Conservation (phyloP, 2,113 vertebrate species). For the Cavia aperea region DNA sequence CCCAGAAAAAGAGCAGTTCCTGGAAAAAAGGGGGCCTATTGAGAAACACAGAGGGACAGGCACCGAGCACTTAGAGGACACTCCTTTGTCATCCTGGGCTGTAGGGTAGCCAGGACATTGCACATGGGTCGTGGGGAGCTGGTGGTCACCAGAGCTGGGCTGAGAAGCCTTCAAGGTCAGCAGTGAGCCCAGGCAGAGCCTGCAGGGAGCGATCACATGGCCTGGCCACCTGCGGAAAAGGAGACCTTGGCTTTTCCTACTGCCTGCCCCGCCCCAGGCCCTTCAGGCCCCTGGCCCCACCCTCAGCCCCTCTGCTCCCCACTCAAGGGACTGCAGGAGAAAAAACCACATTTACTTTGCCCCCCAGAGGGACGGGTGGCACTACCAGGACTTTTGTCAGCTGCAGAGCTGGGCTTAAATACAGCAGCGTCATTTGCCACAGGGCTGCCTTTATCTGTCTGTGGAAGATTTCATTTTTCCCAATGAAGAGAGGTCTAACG, state of each 20-base stretch:
- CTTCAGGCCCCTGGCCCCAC: neutral
- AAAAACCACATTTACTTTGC: conserved; percentile 52
- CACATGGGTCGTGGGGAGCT: neutral
- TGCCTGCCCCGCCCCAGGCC: neutral
- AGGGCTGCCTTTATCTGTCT: conserved; percentile 70
- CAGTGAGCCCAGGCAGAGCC: neutral
- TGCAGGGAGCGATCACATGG: neutral
- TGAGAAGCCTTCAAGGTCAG: conserved; percentile 21
- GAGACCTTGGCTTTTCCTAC: neutral
- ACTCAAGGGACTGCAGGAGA: conserved; percentile 50
- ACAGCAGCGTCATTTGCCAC: conserved; percentile 60
- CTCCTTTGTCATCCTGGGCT: neutral
- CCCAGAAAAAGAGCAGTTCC: conserved; percentile 63
- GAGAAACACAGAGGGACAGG: conserved; percentile 49
- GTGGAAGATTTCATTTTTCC: conserved; percentile 72
- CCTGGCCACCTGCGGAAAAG: neutral
- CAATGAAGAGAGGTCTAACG: conserved; percentile 74
- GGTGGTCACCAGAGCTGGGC: neutral
- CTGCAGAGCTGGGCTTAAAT: conserved; percentile 61
- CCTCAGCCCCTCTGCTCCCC: conserved; percentile 41
- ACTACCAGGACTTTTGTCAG: conserved; percentile 31
- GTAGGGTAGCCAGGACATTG: neutral
- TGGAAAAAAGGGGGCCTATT: conserved; percentile 58
- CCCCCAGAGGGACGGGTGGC: neutral
- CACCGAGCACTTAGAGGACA: neutral